Evolutionary conservation across 2,797 vertebrate species (phyloP).

Genomic region (Lophotriccus pileatus): DNA sequence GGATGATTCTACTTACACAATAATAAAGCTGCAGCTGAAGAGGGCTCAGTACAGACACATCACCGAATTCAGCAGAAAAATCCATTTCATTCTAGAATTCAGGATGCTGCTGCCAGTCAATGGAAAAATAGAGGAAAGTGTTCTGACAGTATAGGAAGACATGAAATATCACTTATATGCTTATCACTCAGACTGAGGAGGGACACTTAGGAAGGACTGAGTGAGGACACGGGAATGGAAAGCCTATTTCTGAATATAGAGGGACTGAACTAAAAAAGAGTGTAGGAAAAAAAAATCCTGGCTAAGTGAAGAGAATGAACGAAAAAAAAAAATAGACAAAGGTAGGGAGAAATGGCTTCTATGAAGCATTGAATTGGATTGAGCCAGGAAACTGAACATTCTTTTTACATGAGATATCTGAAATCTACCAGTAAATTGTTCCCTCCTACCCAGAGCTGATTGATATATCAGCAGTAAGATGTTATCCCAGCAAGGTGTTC

Average conservation of each 20-base stretch:
- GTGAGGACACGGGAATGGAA: background rate
- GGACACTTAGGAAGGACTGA: background rate
- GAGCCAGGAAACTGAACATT: background rate
- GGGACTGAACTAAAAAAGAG: background rate
- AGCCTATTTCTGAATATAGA: background rate
- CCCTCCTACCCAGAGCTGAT: background rate
- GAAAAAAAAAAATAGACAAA: background rate
- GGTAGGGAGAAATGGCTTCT: background rate
- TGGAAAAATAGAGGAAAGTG: background rate
- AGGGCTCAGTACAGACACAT: background rate
- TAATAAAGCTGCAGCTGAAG: background rate
- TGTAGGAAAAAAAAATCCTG: background rate
- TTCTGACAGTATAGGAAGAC: background rate
- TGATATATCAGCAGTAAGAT: background rate
- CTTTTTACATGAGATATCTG: background rate
- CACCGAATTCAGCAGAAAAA: background rate
- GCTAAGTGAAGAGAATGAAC: background rate
- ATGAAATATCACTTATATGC: background rate
- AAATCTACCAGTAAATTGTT: background rate
- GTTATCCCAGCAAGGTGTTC: background rate
- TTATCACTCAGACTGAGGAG: background rate
- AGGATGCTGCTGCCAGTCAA: background rate
- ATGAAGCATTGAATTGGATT: background rate
- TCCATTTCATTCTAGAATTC: background rate
- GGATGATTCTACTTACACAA: background rate